phyloP scores from a whole-genome alignment of 2,797 vertebrate species.

The Lemur catta region DNA sequence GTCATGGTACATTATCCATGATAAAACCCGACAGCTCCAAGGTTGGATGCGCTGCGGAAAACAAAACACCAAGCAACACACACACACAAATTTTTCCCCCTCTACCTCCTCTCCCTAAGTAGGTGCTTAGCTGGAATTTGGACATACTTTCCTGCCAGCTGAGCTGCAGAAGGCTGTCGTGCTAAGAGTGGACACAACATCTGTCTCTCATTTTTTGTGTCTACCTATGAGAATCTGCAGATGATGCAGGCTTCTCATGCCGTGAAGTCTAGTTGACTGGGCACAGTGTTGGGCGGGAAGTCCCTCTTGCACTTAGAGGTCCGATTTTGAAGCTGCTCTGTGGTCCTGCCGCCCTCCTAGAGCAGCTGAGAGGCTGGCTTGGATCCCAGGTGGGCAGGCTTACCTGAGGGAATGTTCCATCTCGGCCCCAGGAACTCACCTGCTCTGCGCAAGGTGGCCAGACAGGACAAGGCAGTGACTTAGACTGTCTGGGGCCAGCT shows the following conservation, averaged over 20 bases:
- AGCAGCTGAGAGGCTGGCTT: background rate
- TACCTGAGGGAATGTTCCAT: background rate
- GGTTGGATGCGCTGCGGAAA: slow-evolving; percentile 75
- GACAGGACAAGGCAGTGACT: background rate
- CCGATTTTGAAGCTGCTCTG: background rate
- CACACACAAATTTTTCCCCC: background rate
- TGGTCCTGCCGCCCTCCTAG: background rate
- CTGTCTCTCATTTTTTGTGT: background rate
- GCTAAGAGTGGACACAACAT: background rate
- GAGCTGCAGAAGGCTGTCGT: background rate
- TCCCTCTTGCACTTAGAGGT: background rate
- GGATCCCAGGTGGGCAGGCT: background rate
- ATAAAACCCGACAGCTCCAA: slow-evolving; percentile 78
- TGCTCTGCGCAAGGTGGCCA: background rate
- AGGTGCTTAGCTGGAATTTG: background rate
- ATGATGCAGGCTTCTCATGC: background rate
- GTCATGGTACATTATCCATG: slow-evolving; percentile 80
- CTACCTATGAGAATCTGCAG: background rate
- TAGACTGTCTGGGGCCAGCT: background rate
- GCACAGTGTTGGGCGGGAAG: background rate
- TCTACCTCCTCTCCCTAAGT: background rate
- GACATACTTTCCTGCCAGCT: background rate
- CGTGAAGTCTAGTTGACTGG: background rate
- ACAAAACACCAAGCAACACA: slow-evolving; percentile 3
- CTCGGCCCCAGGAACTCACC: background rate